Conservation (phyloP, 1,140 invertebrate genomes). For the honey bee (Apis mellifera) region Amel_HAv3.1 CM009939.2:9215001-9215500, state of each 20-base stretch:
- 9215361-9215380: no score
- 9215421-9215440: neutral
- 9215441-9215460: neutral
- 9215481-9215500: neutral
- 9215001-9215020: slow-evolving; percentile 45
- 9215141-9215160: slow-evolving; percentile 2
- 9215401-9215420: neutral
- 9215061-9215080: slow-evolving; percentile 21
- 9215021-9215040: slow-evolving; percentile 45
- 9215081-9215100: slow-evolving; percentile 19
- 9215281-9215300: no score
- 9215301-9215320: neutral
- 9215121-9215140: slow-evolving; percentile 32
- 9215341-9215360: neutral
- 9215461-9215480: neutral
- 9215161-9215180: slow-evolving; percentile 46
- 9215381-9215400: neutral
- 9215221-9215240: slow-evolving; percentile 4
- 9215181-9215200: slow-evolving; percentile 27
- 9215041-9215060: slow-evolving; percentile 25
- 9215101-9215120: slow-evolving; percentile 23
- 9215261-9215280: neutral
- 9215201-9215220: slow-evolving; percentile 4
- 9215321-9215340: neutral
- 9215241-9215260: neutral